Conservation (phyloP, 2,888 invertebrate genomes). For the Sinhomidia bicolor region DNA sequence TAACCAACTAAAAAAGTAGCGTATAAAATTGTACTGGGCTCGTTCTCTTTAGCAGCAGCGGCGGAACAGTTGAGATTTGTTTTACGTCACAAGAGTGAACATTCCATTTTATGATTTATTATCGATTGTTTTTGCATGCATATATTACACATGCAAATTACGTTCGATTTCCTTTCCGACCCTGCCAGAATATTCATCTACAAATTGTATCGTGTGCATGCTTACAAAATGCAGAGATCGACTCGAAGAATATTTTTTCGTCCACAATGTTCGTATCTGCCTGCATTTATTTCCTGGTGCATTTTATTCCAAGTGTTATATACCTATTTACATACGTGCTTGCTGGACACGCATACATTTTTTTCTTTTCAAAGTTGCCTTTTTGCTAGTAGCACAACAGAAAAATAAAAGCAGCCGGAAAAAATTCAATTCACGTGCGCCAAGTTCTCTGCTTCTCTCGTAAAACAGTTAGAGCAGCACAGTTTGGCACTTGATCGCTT, state of each 20-base stretch:
- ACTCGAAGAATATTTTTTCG: not conserved
- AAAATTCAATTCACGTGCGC: constrained; percentile 67
- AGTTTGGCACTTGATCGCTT: constrained; percentile 25
- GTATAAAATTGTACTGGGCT: no score
- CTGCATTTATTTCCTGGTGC: not conserved
- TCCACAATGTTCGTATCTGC: not conserved
- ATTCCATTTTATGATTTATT: constrained; percentile 66
- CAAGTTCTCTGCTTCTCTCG: constrained; percentile 34
- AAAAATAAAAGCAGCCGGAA: constrained; percentile 33
- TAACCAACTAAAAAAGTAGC: constrained; percentile 4
- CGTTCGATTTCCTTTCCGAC: not conserved
- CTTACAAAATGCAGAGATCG: no score
- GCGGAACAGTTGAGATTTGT: no score
- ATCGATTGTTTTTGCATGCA: constrained; percentile 56
- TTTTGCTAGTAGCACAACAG: not conserved
- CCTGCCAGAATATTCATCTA: no score
- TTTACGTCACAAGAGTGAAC: constrained; percentile 2
- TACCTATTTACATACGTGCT: no score
- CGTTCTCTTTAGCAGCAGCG: no score
- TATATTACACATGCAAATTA: constrained; percentile 53
- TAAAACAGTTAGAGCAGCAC: not conserved
- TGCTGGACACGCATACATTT: constrained; percentile 23
- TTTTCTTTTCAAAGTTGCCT: not conserved
- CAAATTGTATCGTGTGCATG: no score
- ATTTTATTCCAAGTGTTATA: not conserved